Conservation (phyloP, 1,140 invertebrate species). For the Mesaphorura yosii region DNA sequence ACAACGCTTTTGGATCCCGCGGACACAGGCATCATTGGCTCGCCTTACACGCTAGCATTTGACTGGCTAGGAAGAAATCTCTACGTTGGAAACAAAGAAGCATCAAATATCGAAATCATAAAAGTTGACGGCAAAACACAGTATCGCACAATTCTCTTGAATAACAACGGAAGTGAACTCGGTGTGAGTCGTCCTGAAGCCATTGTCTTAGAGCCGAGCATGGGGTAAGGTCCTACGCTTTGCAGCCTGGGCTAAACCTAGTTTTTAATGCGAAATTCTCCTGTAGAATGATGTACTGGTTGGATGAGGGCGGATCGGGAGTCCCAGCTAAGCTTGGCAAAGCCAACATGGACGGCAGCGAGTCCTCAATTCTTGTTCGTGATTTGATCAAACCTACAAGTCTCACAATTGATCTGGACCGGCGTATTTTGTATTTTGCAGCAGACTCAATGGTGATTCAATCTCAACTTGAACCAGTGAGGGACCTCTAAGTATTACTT, state of each 20-base stretch:
- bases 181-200: conserved; percentile 79
- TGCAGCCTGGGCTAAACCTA: background rate
- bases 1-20: conserved; percentile 60
- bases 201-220: conserved; percentile 77
- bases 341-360: conserved; percentile 86
- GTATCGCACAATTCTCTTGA: conserved; percentile 70
- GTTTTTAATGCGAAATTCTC: conserved; percentile 20
- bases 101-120: conserved; percentile 85
- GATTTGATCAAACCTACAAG: conserved; percentile 60
- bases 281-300: conserved; percentile 77
- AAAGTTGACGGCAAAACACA: conserved; percentile 71
- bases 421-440: conserved; percentile 75
- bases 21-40: conserved; percentile 74
- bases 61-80: conserved; percentile 94
- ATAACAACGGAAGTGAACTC: conserved; percentile 73
- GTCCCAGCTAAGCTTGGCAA: conserved; percentile 81
- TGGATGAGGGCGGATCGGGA: conserved; percentile 70
- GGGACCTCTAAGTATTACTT: too few relatives aligned
- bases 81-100: conserved; percentile 81
- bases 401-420: conserved; percentile 71
- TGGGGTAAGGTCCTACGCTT: conserved; percentile 53
- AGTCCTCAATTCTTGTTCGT: conserved; percentile 53
- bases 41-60: conserved; percentile 80
- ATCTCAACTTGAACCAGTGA: too few relatives aligned
- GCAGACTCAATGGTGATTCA: conserved; percentile 54